A percentile compares a stretch with the other conserved stretches of the same genome.
Evolutionary conservation across 1,140 invertebrate species (phyloP).

Genomic region (Geopemphigus sp.): DNA sequence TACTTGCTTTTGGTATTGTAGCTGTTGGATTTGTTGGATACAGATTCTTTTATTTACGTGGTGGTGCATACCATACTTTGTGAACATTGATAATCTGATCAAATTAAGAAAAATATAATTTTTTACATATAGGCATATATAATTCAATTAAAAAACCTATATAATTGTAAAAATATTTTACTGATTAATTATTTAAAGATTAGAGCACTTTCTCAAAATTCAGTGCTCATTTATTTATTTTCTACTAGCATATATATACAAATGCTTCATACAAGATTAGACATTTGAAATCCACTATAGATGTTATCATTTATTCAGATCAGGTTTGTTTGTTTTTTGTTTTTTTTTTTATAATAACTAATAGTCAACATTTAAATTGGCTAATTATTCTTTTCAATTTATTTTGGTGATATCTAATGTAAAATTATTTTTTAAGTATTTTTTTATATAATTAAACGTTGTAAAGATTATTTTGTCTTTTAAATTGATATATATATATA

Average conservation of each 20-base stretch:
- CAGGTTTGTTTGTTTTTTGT: slow-evolving; percentile 32
- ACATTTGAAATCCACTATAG: slow-evolving; percentile 13
- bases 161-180: slow-evolving; percentile 42
- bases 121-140: slow-evolving; percentile 27
- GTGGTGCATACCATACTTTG: slow-evolving; percentile 43
- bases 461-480: slow-evolving; percentile 25
- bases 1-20: slow-evolving; percentile 28
- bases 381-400: slow-evolving; percentile 34
- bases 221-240: slow-evolving; percentile 44
- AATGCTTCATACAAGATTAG: slow-evolving; percentile 17
- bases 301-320: slow-evolving; percentile 25
- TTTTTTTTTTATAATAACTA: slow-evolving; percentile 25
- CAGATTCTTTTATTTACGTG: slow-evolving; percentile 40
- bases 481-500: not conserved
- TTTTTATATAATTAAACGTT: slow-evolving; percentile 47
- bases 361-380: slow-evolving; percentile 20
- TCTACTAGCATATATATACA: slow-evolving; percentile 1
- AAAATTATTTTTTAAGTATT: slow-evolving; percentile 50
- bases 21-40: slow-evolving; percentile 36
- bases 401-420: slow-evolving; percentile 48
- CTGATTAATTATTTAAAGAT: slow-evolving; percentile 16
- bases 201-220: slow-evolving; percentile 27
- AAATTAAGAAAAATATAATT: slow-evolving; percentile 33
- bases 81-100: slow-evolving; percentile 40
- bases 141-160: slow-evolving; percentile 22